These are phyloP conservation scores for Pocillopora grandis DNA, from an alignment of 92 coral and sea anemone species.

Conservation along the genomic window DNA sequence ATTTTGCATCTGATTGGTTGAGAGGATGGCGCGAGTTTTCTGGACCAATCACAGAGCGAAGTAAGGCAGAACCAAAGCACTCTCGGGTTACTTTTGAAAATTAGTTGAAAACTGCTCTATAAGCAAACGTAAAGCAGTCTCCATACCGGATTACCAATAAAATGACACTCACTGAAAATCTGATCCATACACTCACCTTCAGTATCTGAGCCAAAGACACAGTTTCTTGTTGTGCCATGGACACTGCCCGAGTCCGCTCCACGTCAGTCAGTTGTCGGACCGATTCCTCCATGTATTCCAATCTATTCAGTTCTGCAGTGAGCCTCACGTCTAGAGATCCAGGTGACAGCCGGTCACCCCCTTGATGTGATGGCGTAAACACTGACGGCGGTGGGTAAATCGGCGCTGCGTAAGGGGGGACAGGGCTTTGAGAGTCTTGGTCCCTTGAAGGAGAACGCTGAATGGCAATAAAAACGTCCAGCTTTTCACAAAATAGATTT, in stretches of 20 bases:
- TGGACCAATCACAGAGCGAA: no score
- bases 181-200: conserved; percentile 58
- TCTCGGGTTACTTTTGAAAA: no score
- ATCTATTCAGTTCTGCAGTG: conserved; percentile 89
- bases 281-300: conserved; percentile 97
- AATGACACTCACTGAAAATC: no score
- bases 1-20: no score
- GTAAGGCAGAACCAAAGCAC: no score
- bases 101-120: no score
- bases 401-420: conserved; percentile 44
- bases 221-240: conserved; percentile 96
- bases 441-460: conserved; percentile 58
- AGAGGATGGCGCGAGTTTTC: no score
- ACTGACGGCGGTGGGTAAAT: conserved; percentile 64
- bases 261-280: conserved; percentile 94
- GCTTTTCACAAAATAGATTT: no score
- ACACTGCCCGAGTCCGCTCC: conserved; percentile 82
- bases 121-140: no score
- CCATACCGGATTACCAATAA: no score
- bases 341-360: conserved; percentile 92
- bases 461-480: neutral
- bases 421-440: conserved; percentile 39
- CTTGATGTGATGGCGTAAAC: conserved; percentile 57
- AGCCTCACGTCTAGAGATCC: conserved; percentile 87
- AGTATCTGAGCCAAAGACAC: conserved; percentile 96